Percentiles rank a stretch among this genome's conserved stretches.
Conservation (phyloP, 2,888 invertebrate genomes). For the Octonoba sinensis region DNA sequence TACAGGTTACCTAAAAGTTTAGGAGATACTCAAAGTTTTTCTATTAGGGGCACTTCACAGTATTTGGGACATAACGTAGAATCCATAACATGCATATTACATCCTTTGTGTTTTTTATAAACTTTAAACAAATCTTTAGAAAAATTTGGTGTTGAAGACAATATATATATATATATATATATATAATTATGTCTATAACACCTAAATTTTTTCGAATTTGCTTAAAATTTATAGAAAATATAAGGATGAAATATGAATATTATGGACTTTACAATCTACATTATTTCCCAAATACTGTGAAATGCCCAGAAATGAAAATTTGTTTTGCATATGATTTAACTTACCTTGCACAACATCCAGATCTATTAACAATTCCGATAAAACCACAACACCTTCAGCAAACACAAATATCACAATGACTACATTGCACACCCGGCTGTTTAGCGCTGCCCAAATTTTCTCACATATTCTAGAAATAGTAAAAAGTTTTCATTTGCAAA, state of each 20-base stretch:
- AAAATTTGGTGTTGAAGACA: too few species aligned
- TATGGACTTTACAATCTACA: background rate
- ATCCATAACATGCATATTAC: too few species aligned
- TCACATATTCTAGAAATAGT: constrained; percentile 62
- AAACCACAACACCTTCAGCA: constrained; percentile 65
- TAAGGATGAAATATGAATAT: background rate
- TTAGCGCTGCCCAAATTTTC: constrained; percentile 66
- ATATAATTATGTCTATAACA: background rate
- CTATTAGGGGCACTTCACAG: too few species aligned
- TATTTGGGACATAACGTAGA: too few species aligned
- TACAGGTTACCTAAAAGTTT: too few species aligned
- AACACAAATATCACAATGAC: constrained; percentile 65
- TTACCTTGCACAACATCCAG: constrained; percentile 66
- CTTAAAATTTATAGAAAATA: background rate
- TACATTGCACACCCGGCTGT: constrained; percentile 65
- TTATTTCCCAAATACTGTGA: too few species aligned
- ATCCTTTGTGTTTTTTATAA: too few species aligned
- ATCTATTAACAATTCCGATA: constrained; percentile 66
- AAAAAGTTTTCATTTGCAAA: too few species aligned
- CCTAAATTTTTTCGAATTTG: background rate
- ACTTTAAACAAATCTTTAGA: too few species aligned
- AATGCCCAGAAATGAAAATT: background rate
- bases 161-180: background rate
- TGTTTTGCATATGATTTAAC: constrained; percentile 8
- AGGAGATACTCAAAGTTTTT: too few species aligned